A percentile compares a stretch with the other conserved stretches of the same genome.
Evolutionary conservation across 2,797 vertebrate species (phyloP).

Genomic region (Mus caroli): DNA sequence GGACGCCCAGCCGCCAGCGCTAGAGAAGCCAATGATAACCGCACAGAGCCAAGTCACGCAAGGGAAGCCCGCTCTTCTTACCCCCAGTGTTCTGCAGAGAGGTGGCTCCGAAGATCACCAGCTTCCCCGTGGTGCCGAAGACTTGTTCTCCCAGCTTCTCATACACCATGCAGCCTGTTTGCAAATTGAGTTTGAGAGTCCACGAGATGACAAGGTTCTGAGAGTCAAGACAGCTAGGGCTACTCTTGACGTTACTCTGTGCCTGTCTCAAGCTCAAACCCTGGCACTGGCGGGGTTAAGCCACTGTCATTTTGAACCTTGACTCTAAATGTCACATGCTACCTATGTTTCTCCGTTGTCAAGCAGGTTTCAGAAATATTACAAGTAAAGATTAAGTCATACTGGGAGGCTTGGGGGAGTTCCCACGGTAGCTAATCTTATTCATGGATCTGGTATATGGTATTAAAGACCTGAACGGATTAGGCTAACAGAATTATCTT

Average conservation of each 20-base stretch:
- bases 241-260: neutral
- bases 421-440: slow-evolving; percentile 1
- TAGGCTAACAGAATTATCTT: slow-evolving; percentile 24
- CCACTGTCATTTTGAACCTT: slow-evolving; percentile 14
- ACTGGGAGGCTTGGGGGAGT: neutral
- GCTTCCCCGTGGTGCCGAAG: slow-evolving; percentile 89
- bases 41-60: neutral
- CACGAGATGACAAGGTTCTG: slow-evolving; percentile 18
- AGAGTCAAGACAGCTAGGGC: slow-evolving; percentile 6
- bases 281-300: slow-evolving; percentile 51
- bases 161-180: slow-evolving; percentile 91
- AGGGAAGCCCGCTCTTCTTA: slow-evolving; percentile 78
- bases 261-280: slow-evolving; percentile 48
- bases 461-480: slow-evolving; percentile 36
- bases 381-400: slow-evolving; percentile 35
- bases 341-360: slow-evolving; percentile 66
- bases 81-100: slow-evolving; percentile 92
- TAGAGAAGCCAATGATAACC: neutral
- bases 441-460: neutral
- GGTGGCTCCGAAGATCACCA: slow-evolving; percentile 90
- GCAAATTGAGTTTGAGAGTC: slow-evolving; percentile 65
- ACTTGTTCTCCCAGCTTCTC: slow-evolving; percentile 91
- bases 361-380: slow-evolving; percentile 45
- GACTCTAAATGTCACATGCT: slow-evolving; percentile 68
- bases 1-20: neutral